A percentile compares a stretch with the other conserved stretches of the same genome.
Conservation (phyloP, 2,797 vertebrate species). For the Artibeus jamaicensis region DNA sequence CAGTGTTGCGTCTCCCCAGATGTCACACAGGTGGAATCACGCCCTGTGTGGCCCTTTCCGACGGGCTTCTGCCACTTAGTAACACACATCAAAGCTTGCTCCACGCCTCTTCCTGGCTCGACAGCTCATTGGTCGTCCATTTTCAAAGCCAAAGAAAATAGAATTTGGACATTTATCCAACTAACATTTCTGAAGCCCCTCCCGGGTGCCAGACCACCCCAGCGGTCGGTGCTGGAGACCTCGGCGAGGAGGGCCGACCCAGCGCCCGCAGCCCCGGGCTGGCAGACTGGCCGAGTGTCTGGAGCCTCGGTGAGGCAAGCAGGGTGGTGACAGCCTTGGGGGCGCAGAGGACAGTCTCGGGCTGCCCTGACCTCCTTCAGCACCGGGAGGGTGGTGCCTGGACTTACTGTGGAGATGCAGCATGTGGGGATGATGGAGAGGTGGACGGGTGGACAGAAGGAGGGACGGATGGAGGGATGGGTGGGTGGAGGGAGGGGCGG, state of each 20-base stretch:
- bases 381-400: not conserved
- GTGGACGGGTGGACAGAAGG: too few species aligned
- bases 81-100: fast-evolving
- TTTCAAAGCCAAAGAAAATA: not conserved
- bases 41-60: too few species aligned
- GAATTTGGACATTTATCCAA: not conserved
- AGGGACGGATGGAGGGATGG: too few species aligned
- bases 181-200: not conserved
- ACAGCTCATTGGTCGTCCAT: fast-evolving
- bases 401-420: fast-evolving
- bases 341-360: too few species aligned
- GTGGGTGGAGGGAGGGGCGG: too few species aligned
- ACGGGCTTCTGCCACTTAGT: fast-evolving
- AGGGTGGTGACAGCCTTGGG: not conserved
- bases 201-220: not conserved
- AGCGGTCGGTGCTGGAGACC: not conserved
- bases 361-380: too few species aligned
- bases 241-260: too few species aligned
- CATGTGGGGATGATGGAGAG: not conserved
- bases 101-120: fast-evolving
- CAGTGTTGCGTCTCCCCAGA: too few species aligned
- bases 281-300: not conserved
- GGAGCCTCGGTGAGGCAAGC: not conserved
- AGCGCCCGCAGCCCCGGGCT: fast-evolving
- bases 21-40: fast-evolving